Evolutionary conservation across 2,888 invertebrate genomes (phyloP), one percentile per base, ranked within the genome.

Genomic region (Acanthosepion pharaonis): DNA sequence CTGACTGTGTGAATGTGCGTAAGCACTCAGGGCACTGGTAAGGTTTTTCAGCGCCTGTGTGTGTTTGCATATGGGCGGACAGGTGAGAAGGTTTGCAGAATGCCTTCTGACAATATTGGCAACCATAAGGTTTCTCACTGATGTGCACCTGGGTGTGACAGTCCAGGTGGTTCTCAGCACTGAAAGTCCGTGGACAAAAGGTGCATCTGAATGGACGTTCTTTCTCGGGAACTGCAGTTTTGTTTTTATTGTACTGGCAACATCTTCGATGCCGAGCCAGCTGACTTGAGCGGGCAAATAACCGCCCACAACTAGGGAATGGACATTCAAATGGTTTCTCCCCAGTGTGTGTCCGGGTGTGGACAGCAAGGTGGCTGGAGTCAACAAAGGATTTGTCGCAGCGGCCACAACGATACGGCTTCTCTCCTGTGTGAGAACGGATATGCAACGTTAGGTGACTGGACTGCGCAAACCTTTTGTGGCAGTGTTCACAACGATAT

Each of bases 391-490:
- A 49, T 92, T 92, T 92, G 51, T 92, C 49, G n/a, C 92, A 92
- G 48, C 42, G 92, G 49, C 42, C 92, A 92, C 92, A 92, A n/a
- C 51, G 49, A 51, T 51, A 92, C 51, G 92, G 92, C 28, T 92
- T 92, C 92, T 92, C 92, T 23, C 92, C 92, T 48, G 92, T 92
- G 48, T 92, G 92, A 92, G 92, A 92, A 92, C 92, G 92, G 92
- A 92, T 92, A 18, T 92, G 92, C 8, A 92, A 48, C 42, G 92
- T 92, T 92, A 92, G 42, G 49, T 92, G 92, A 92, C 92, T 92
- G 92, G 92, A 92, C 92, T 92, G 92, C 20, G 92, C 92, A 42
- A 92, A 92, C 42, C 92, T 92, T 92, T 92, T 92, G 25, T 92
- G 92, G 92, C 92, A 92, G 92, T 92, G 92, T 92, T 92, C 92